Evolutionary conservation across 2,113 vertebrate species (phyloP), one percentile per base, ranked within the genome.

Genomic region (Oreochromis niloticus): DNA sequence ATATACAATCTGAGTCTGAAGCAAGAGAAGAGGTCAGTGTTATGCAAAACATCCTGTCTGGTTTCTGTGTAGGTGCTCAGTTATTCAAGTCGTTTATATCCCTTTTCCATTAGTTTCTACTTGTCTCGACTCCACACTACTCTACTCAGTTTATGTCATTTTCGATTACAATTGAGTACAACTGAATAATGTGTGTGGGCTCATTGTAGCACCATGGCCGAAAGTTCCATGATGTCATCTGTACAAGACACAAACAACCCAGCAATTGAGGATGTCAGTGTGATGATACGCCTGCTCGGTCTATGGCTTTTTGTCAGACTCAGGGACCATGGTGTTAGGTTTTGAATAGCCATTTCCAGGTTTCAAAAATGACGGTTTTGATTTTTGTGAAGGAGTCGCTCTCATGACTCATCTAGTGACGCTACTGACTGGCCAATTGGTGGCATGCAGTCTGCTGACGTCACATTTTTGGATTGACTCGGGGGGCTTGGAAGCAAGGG

Each of bases 121-220:
- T 66, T 12, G 61, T 17, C 16, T 66, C 32, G 10, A 39, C 61
- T 66, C 61, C 61, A 66, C 61, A 66, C 61, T 39, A 39, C 61
- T 66, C 61, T 66, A n/a, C 61, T 66, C 32, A 39, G 61, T 66
- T 39, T 17, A 6, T 66, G 61, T 39, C 16, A n/a, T 66, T 66
- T 66, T 0, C 17, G 6, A 66, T 17, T 52, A 52, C 17, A 52
- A 19, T 27, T 1, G 32, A 66, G 61, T 66, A 12, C 24, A 66
- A 66, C 1, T 36, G 10, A n/a, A 66, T 39, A 36, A n/a, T 66
- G 34, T 66, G 10, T 5, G 11, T 66, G 17, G 32, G 61, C 6
- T 66, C 6, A 0, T n/a, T 66, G 34, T 2, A 63, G 17, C 10
- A 66, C 12, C 32, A 39, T 66, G 61, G 34, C 61, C 0, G 3